Percentiles rank a stretch among this genome's conserved stretches.
phyloP scores from a whole-genome alignment of 2,113 vertebrate species.

The Stigmatopora argus region DNA sequence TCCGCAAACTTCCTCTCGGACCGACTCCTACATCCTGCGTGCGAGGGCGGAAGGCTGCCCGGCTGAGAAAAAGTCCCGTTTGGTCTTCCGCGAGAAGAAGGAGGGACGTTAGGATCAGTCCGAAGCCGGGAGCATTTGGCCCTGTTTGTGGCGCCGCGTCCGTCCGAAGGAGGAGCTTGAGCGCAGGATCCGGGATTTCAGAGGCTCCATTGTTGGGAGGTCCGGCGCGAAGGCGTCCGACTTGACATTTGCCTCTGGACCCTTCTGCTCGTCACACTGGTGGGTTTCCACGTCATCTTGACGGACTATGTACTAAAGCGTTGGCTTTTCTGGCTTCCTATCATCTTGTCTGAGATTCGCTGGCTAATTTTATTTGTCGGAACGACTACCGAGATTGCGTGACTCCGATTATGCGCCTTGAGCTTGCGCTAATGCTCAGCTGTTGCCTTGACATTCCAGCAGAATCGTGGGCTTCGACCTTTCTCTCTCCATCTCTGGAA shows the following conservation, averaged over 20 bases:
- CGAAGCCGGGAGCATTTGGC: conserved; percentile 35
- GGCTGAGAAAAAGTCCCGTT: conserved; percentile 55
- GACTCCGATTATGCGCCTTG: conserved; percentile 52
- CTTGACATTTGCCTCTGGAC: conserved; percentile 24
- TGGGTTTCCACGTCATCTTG: conserved; percentile 17
- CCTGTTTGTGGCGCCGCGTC: not conserved
- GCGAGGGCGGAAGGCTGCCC: conserved; percentile 41
- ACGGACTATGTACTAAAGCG: not conserved
- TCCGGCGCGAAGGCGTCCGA: conserved; percentile 8
- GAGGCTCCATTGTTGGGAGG: not conserved
- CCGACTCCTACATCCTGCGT: conserved; percentile 70
- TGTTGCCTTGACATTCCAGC: conserved; percentile 56
- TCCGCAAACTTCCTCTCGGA: conserved; percentile 77
- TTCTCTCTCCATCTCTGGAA: not conserved
- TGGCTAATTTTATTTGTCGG: not conserved
- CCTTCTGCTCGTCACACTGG: conserved; percentile 23
- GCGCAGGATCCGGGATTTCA: not conserved
- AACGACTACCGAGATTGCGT: conserved; percentile 33
- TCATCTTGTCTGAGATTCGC: conserved; percentile 15
- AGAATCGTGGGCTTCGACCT: not conserved
- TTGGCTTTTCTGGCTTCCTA: not conserved
- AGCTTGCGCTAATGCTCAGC: conserved; percentile 59
- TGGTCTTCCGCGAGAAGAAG: conserved; percentile 55
- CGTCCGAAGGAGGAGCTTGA: not conserved
- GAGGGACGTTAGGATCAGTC: conserved; percentile 36